Evolutionary conservation across 2,888 invertebrate genomes (phyloP), one percentile per base, ranked within the genome.

Genomic region (Temnothorax ravouxi): DNA sequence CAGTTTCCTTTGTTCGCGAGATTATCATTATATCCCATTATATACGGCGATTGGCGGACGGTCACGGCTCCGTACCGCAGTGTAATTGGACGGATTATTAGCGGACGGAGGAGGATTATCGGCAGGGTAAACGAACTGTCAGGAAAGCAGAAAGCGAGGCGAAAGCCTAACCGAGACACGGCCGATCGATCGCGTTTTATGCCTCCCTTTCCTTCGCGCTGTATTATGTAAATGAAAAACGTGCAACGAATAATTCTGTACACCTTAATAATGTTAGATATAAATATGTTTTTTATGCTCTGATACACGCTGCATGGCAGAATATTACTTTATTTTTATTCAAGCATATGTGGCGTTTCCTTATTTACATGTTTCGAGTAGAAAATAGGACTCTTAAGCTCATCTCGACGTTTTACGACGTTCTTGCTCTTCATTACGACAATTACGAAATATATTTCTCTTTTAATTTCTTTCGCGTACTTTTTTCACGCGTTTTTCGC

Each of bases 1-100:
- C 91, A 92, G 91, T 93, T 94, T 93, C 94, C 94, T 94, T 94
- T 94, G 94, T 94, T 94, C 94, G 91, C 88, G 69, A 90, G 92
- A 93, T 93, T 91, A 93, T 93, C 93, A 92, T 93, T 93, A 92
- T 90, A 89, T 87, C 86, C 91, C 88, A 91, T 93, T 93, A 93
- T 93, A 92, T 85, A 54, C 54, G 84, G 71, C 89, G 88, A 89
- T 88, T 87, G 86, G 84, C 80, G 67, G 1, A 81, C 81, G 67
- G 56, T 47, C 61, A 87, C 83, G 86, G 79, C 75, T 75, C 67
- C 50, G 44, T 71, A 71, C 80, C 83, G 59, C 87, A 83, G 75
- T 86, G 76, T 86, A 88, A 88, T 69, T 86, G 67, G 80, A 84
- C 59, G 86, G 85, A 76, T 90, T 87, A 87, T 90, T 89, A 87